Percentiles rank a stretch among this genome's conserved stretches.
Conservation (phyloP, 2,888 invertebrate species). For the Cheilosia impressa region DNA sequence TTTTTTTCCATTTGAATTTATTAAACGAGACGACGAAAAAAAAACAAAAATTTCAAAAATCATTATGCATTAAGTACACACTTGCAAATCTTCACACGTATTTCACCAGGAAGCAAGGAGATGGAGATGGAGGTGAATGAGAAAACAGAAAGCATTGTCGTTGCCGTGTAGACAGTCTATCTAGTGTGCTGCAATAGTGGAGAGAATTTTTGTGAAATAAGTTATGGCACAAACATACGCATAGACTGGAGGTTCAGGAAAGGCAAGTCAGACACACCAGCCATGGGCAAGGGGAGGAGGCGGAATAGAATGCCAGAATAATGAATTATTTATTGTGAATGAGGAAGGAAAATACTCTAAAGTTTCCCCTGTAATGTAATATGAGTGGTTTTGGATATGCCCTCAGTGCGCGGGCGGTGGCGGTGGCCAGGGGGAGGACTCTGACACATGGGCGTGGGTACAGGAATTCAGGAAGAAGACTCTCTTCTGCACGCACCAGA, state of each 20-base stretch:
- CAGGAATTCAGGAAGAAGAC: slow-evolving; percentile 55
- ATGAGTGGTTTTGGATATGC: slow-evolving; percentile 46
- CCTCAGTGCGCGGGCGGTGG: not conserved
- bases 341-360: slow-evolving; percentile 48
- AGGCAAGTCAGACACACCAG: slow-evolving; percentile 20
- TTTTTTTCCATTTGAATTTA: slow-evolving; percentile 23
- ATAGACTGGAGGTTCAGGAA: not conserved
- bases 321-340: slow-evolving; percentile 71
- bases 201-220: slow-evolving; percentile 40
- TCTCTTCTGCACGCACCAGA: slow-evolving; percentile 1
- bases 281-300: slow-evolving; percentile 12
- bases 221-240: slow-evolving; percentile 36
- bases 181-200: slow-evolving; percentile 30
- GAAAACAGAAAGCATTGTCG: not conserved
- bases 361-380: slow-evolving; percentile 49
- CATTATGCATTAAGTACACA: slow-evolving; percentile 56
- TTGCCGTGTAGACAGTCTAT: not conserved
- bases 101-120: slow-evolving; percentile 6
- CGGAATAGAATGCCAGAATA: slow-evolving; percentile 51
- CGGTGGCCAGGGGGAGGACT: slow-evolving; percentile 1
- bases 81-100: slow-evolving; percentile 74
- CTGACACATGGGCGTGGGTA: slow-evolving; percentile 41
- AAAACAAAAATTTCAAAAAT: slow-evolving; percentile 42
- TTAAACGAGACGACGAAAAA: slow-evolving; percentile 37
- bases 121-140: not conserved